phyloP scores from a whole-genome alignment of 1,140 invertebrate genomes.

The Drosophila kanapiae region DNA sequence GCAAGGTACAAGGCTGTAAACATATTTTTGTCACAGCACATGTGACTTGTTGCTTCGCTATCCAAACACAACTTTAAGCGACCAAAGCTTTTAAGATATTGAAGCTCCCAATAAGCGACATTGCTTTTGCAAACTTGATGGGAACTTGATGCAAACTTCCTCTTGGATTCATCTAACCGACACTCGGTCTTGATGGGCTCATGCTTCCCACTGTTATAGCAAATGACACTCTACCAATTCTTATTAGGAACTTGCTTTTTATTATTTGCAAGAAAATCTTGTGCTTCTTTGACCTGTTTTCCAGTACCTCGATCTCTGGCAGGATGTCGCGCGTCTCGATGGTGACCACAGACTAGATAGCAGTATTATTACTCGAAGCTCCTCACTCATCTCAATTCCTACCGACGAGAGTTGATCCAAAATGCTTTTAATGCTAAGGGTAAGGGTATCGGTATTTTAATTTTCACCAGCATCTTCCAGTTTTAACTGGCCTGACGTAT shows the following conservation, averaged over 20 bases:
- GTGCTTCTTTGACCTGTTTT: background rate
- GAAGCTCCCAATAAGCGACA: slow-evolving; percentile 5
- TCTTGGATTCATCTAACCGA: background rate
- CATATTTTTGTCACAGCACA: background rate
- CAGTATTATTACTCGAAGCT: background rate
- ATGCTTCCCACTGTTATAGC: background rate
- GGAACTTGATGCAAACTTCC: too few species aligned
- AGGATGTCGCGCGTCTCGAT: background rate
- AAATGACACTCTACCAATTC: slow-evolving; percentile 1
- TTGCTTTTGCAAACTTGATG: slow-evolving; percentile 6
- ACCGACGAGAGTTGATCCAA: too few species aligned
- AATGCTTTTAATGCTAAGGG: background rate
- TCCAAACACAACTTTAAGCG: background rate
- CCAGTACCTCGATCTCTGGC: background rate
- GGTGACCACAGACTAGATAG: background rate
- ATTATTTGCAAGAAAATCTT: slow-evolving; percentile 3
- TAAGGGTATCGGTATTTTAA: too few species aligned
- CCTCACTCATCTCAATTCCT: background rate
- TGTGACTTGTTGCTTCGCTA: background rate
- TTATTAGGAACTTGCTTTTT: background rate
- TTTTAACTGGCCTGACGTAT: background rate
- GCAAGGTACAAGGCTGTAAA: too few species aligned
- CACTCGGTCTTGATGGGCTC: background rate
- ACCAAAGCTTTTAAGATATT: background rate
- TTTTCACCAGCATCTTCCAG: background rate